Conservation (phyloP, 2,888 invertebrate species). For the Encarsia formosa region DNA sequence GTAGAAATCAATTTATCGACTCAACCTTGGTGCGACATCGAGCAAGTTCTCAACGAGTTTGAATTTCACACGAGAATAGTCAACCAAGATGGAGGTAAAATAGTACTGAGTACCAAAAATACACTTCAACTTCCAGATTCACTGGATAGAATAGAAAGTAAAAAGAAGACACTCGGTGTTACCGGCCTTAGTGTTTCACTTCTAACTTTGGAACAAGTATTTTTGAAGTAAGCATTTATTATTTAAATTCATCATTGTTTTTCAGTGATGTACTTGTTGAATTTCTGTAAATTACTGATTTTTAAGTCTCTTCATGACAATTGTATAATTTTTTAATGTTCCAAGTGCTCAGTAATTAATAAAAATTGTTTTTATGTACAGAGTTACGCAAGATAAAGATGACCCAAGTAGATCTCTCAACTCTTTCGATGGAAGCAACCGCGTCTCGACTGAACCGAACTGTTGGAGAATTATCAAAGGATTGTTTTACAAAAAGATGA, state of each 20-base stretch:
- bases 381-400: not conserved
- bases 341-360: too few species aligned
- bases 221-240: slow-evolving; percentile 63
- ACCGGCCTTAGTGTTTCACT: slow-evolving; percentile 73
- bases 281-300: too few species aligned
- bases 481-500: not conserved
- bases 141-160: slow-evolving; percentile 60
- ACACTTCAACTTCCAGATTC: slow-evolving; percentile 58
- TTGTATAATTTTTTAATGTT: too few species aligned
- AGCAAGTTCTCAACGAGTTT: slow-evolving; percentile 45
- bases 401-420: not conserved
- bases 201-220: slow-evolving; percentile 88
- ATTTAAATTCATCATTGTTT: not conserved
- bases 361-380: not conserved
- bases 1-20: slow-evolving; percentile 35
- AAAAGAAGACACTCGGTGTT: slow-evolving; percentile 59
- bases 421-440: not conserved
- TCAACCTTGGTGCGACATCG: slow-evolving; percentile 30
- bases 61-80: slow-evolving; percentile 45
- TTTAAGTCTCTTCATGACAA: too few species aligned
- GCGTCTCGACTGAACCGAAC: not conserved
- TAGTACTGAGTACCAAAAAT: slow-evolving; percentile 55
- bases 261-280: too few species aligned
- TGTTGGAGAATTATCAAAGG: not conserved
- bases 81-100: slow-evolving; percentile 50